phyloP scores from a whole-genome alignment of 2,888 invertebrate species.

The Tetrapedia diversipes region DNA sequence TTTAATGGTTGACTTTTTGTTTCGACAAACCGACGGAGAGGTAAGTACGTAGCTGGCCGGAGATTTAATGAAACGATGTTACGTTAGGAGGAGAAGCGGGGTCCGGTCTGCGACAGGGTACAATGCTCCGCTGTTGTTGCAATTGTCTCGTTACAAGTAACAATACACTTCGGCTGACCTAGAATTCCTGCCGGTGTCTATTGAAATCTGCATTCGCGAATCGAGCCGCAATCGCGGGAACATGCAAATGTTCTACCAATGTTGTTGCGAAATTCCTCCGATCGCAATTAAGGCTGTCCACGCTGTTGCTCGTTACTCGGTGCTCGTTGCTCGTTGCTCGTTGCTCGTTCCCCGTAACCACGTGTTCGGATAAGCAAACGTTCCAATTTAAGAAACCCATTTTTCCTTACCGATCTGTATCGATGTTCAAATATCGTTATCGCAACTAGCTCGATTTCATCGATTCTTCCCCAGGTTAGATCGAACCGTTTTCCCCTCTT shows the following conservation, averaged over 20 bases:
- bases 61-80: conserved; percentile 62
- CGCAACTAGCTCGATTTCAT: not conserved
- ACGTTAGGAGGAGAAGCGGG: conserved; percentile 30
- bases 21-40: conserved; percentile 33
- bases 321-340: too few species aligned
- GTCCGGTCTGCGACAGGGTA: conserved; percentile 18
- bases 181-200: conserved; percentile 62
- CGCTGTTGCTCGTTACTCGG: conserved; percentile 5
- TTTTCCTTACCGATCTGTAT: conserved; percentile 22
- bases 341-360: conserved; percentile 1
- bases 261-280: conserved; percentile 43
- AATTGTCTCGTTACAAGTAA: conserved; percentile 65
- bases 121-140: conserved; percentile 58
- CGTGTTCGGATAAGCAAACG: not conserved
- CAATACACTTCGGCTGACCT: conserved; percentile 64
- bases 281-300: conserved; percentile 52
- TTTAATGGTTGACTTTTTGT: conserved; percentile 61
- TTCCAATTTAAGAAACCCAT: conserved; percentile 21
- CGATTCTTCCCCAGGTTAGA: not conserved
- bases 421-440: conserved; percentile 2
- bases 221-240: conserved; percentile 62
- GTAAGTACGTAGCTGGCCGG: conserved; percentile 16
- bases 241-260: conserved; percentile 51
- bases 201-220: conserved; percentile 62
- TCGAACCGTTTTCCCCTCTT: too few species aligned